phyloP scores from a whole-genome alignment of 2,888 invertebrate species.

The Cryptus viduatorius region DNA sequence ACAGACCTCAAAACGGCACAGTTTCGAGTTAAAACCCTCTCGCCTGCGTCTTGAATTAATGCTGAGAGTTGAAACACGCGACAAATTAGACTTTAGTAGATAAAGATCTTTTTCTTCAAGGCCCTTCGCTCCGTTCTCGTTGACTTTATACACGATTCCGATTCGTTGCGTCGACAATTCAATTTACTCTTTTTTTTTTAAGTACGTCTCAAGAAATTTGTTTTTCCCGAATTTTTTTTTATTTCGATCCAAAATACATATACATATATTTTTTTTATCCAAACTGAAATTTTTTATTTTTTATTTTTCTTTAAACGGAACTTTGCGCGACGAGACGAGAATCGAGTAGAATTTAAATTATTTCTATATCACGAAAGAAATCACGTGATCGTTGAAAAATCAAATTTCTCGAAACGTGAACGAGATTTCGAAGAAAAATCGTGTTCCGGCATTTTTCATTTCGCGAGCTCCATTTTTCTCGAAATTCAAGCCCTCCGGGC shows the following conservation, averaged over 20 bases:
- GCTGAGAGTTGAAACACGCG: constrained; percentile 40
- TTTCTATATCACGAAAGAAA: neutral
- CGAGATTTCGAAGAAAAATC: constrained; percentile 35
- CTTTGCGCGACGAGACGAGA: neutral
- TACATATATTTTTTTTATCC: neutral
- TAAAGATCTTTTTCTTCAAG: constrained; percentile 16
- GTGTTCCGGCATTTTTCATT: constrained; percentile 14
- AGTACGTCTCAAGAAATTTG: neutral
- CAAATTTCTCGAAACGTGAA: constrained; percentile 36
- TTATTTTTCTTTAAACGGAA: neutral
- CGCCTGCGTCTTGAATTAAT: constrained; percentile 31
- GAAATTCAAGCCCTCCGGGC: neutral
- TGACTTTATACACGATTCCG: neutral
- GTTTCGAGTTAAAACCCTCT: constrained; percentile 11
- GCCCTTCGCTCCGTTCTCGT: constrained; percentile 22
- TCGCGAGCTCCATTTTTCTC: neutral
- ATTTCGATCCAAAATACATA: neutral
- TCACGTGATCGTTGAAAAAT: constrained; percentile 26
- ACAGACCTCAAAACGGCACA: no score
- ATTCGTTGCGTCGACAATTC: neutral
- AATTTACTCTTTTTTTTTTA: neutral
- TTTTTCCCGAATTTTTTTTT: neutral
- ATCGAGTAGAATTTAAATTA: neutral
- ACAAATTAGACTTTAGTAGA: constrained; percentile 31
- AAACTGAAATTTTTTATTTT: neutral